A percentile compares a stretch with the other conserved stretches of the same genome.
Evolutionary conservation across 2,113 vertebrate species (phyloP).

Genomic region (Willisornis vidua): DNA sequence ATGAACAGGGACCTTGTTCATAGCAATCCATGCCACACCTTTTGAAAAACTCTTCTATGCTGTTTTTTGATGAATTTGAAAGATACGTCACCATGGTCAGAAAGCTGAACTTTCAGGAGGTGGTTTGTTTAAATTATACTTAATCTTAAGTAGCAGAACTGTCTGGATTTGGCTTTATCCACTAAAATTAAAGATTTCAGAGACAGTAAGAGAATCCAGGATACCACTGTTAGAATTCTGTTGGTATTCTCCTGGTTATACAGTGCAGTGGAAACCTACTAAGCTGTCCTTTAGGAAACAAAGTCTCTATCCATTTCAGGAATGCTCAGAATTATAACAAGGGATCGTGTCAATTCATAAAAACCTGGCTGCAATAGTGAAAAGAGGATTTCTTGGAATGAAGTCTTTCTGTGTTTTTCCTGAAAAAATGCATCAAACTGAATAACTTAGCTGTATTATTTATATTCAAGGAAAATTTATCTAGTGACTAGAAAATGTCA

Average conservation of each 20-base stretch:
- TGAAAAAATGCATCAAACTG: slow-evolving; percentile 34
- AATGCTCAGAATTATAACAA: slow-evolving; percentile 32
- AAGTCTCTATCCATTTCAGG: not conserved
- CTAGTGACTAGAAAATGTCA: slow-evolving; percentile 63
- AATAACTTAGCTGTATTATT: slow-evolving; percentile 28
- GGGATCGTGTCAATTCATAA: not conserved
- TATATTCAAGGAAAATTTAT: slow-evolving; percentile 46
- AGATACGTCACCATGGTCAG: not conserved
- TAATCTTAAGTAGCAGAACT: not conserved
- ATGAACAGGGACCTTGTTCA: not conserved
- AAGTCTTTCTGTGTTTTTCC: slow-evolving; percentile 15
- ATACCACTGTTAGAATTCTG: not conserved
- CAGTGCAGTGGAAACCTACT: not conserved
- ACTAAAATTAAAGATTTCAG: not conserved
- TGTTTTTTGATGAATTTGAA: not conserved
- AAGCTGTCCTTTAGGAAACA: not conserved
- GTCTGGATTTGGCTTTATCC: not conserved
- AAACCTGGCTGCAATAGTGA: not conserved
- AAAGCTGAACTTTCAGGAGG: not conserved
- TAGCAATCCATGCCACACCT: not conserved
- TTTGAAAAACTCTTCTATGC: not conserved
- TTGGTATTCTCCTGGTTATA: not conserved
- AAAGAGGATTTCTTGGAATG: slow-evolving; percentile 34
- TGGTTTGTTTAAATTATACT: not conserved
- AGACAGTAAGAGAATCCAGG: not conserved